Percentiles rank a stretch among this genome's conserved stretches.
These are phyloP conservation scores for Paracyclopina nana DNA, from an alignment of 1,140 invertebrate genomes.

Conservation along the genomic window DNA sequence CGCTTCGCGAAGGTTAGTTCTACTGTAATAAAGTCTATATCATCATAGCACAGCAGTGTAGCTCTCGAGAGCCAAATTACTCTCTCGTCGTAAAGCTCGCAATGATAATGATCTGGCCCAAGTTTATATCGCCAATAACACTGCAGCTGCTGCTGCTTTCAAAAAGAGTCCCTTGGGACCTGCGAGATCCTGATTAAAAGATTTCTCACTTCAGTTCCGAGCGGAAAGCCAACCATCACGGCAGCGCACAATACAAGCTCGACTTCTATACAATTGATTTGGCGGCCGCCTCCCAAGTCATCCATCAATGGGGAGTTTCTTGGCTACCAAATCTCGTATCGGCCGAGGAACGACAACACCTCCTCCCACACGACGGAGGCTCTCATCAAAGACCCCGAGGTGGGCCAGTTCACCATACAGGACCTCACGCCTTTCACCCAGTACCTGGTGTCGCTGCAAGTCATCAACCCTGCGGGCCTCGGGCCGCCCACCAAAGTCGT, in stretches of 20 bases:
- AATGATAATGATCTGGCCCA: too few relatives aligned
- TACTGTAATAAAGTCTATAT: slow-evolving; percentile 13
- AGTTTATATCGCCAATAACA: too few relatives aligned
- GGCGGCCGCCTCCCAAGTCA: slow-evolving; percentile 22
- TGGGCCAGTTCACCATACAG: slow-evolving; percentile 46
- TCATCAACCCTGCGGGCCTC: slow-evolving; percentile 50
- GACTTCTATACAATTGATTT: slow-evolving; percentile 22
- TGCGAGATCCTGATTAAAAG: too few relatives aligned
- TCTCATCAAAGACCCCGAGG: slow-evolving; percentile 21
- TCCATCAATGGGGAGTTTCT: slow-evolving; percentile 26
- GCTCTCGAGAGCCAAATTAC: too few relatives aligned
- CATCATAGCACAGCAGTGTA: slow-evolving; percentile 10
- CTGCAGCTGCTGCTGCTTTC: too few relatives aligned
- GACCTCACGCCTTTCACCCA: slow-evolving; percentile 49
- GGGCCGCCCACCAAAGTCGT: slow-evolving; percentile 46
- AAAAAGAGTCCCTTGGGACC: too few relatives aligned
- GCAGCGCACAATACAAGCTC: slow-evolving; percentile 23
- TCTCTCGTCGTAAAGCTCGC: too few relatives aligned
- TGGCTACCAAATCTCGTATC: slow-evolving; percentile 23
- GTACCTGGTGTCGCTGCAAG: slow-evolving; percentile 49
- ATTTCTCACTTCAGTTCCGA: slow-evolving; percentile 21
- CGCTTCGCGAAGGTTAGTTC: slow-evolving; percentile 44
- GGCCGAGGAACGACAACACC: slow-evolving; percentile 16
- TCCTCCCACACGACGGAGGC: slow-evolving; percentile 8
- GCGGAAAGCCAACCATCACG: slow-evolving; percentile 24